Percentiles rank a stretch among this genome's conserved stretches.
Evolutionary conservation across 2,113 vertebrate species (phyloP).

Genomic region (Canis aureus): DNA sequence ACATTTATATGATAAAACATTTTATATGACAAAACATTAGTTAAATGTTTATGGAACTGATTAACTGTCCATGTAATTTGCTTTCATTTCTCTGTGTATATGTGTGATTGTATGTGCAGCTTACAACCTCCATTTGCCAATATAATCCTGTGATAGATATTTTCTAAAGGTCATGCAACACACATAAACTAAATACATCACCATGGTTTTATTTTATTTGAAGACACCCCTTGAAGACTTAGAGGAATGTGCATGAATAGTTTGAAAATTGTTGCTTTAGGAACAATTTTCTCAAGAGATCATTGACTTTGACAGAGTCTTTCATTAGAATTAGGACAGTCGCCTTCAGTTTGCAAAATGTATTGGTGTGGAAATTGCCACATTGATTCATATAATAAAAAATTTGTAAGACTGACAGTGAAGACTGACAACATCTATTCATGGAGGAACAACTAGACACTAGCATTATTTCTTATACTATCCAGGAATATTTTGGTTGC

Average conservation of each 20-base stretch:
- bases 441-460: background rate
- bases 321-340: background rate
- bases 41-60: conserved; percentile 17
- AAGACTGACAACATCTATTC: background rate
- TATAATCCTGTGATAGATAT: background rate
- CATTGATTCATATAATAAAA: conserved; percentile 21
- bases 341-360: conserved; percentile 11
- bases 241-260: conserved; percentile 3
- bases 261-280: conserved; percentile 55
- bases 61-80: background rate
- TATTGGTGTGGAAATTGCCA: background rate
- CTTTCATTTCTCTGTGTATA: background rate
- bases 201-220: conserved; percentile 29
- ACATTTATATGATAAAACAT: background rate
- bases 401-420: background rate
- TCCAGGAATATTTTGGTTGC: background rate
- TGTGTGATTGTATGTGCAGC: background rate
- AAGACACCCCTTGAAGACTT: conserved; percentile 16
- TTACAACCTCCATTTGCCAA: conserved; percentile 9
- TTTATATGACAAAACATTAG: background rate
- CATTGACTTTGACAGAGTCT: conserved; percentile 2
- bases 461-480: background rate
- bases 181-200: conserved; percentile 57
- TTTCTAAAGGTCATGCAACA: conserved; percentile 40
- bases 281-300: background rate